phyloP scores from a whole-genome alignment of 2,888 invertebrate species.

The Conchocele bisecta region DNA sequence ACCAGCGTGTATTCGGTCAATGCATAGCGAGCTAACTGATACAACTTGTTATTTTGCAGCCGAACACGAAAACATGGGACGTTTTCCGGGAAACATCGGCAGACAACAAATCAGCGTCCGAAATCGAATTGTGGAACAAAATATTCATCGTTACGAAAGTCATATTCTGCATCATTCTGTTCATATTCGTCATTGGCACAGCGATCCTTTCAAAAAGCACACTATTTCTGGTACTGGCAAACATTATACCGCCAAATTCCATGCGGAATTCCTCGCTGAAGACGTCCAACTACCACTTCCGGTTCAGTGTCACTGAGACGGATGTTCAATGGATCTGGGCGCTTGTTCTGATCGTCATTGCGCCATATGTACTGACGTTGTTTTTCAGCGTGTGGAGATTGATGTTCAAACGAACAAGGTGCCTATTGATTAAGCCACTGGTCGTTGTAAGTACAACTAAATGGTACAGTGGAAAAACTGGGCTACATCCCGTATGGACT shows the following conservation, averaged over 20 bases:
- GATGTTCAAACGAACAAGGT: conserved; percentile 61
- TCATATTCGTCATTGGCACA: conserved; percentile 58
- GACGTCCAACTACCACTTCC: conserved; percentile 36
- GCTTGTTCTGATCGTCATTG: conserved; percentile 59
- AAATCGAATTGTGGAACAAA: conserved; percentile 62
- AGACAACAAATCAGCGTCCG: conserved; percentile 56
- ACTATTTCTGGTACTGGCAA: conserved; percentile 58
- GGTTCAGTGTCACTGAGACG: conserved; percentile 36
- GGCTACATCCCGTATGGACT: too few relatives aligned
- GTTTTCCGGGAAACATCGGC: conserved; percentile 58
- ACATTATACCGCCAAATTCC: conserved; percentile 52
- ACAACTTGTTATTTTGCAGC: too few relatives aligned
- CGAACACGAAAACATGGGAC: conserved; percentile 54
- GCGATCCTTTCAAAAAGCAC: conserved; percentile 63
- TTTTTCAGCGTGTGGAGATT: conserved; percentile 53
- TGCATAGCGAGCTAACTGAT: too few relatives aligned
- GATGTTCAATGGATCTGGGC: conserved; percentile 67
- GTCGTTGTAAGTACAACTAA: conserved; percentile 63
- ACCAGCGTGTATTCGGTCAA: too few relatives aligned
- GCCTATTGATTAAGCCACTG: conserved; percentile 47
- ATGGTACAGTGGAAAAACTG: too few relatives aligned
- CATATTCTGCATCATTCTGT: conserved; percentile 54
- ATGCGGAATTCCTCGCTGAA: conserved; percentile 38
- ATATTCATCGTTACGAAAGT: conserved; percentile 63
- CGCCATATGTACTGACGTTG: conserved; percentile 63